phyloP scores from a whole-genome alignment of 2,888 invertebrate species.

The Ornithoptera alexandrae region DNA sequence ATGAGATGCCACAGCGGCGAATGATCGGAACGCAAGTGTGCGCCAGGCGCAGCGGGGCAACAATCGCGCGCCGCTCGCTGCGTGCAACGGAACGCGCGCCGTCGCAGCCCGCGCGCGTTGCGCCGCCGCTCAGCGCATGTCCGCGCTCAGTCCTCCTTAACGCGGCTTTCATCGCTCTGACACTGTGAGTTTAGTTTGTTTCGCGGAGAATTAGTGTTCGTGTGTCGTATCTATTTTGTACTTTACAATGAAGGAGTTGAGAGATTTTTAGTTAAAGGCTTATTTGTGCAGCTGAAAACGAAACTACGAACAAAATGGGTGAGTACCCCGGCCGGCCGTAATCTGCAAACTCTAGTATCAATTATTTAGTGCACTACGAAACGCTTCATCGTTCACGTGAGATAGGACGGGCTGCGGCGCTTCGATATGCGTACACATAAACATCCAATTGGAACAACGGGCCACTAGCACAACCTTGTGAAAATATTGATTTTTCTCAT shows the following conservation, averaged over 20 bases:
- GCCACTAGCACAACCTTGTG: slow-evolving; percentile 40
- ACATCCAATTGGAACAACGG: slow-evolving; percentile 42
- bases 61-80: background rate
- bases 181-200: slow-evolving; percentile 34
- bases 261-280: slow-evolving; percentile 42
- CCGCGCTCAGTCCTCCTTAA: slow-evolving; percentile 35
- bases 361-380: background rate
- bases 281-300: slow-evolving; percentile 39
- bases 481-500: slow-evolving; percentile 72
- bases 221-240: slow-evolving; percentile 45
- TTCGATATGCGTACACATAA: background rate
- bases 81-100: background rate
- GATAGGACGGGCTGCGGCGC: background rate
- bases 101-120: background rate
- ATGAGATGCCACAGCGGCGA: slow-evolving; percentile 23
- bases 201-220: slow-evolving; percentile 41
- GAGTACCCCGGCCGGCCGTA: slow-evolving; percentile 59
- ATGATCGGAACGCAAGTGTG: background rate
- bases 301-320: slow-evolving; percentile 64
- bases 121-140: slow-evolving; percentile 18
- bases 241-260: slow-evolving; percentile 57
- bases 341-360: slow-evolving; percentile 22
- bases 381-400: background rate
- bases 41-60: no score
- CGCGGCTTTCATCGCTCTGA: slow-evolving; percentile 34